Evolutionary conservation across 1,140 invertebrate genomes (phyloP).

Genomic region (Druon quercuslanigerum): DNA sequence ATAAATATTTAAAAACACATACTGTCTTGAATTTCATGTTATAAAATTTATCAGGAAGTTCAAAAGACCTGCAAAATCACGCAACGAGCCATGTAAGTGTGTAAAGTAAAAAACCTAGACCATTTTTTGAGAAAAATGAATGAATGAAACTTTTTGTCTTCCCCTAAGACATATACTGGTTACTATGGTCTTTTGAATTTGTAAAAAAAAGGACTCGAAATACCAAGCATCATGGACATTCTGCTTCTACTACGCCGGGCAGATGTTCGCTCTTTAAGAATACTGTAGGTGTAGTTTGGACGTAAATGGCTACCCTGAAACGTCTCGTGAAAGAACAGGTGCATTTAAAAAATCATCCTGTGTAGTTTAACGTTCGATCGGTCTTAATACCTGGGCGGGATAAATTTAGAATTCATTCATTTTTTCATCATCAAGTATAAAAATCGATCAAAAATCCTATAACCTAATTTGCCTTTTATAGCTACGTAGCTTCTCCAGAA

Average conservation of each 20-base stretch:
- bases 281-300: constrained; percentile 49
- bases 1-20: no score
- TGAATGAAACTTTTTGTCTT: neutral
- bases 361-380: constrained; percentile 16
- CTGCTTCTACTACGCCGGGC: constrained; percentile 50
- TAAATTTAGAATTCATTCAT: constrained; percentile 11
- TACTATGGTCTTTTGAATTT: constrained; percentile 5
- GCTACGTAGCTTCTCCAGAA: neutral
- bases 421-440: neutral
- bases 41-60: no score
- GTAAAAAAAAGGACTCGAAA: neutral
- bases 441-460: constrained; percentile 13
- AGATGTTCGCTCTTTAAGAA: constrained; percentile 64
- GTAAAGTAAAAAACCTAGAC: neutral
- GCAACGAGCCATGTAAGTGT: no score
- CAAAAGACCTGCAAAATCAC: no score
- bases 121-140: neutral
- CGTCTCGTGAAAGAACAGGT: constrained; percentile 63
- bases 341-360: constrained; percentile 39
- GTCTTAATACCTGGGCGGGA: constrained; percentile 1
- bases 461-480: neutral
- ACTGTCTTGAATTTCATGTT: no score
- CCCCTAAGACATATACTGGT: constrained; percentile 2
- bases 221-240: no score
- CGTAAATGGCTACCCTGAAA: constrained; percentile 57